Conservation (phyloP, 2,888 invertebrate genomes). For the Drosophila tanythrix region DNA sequence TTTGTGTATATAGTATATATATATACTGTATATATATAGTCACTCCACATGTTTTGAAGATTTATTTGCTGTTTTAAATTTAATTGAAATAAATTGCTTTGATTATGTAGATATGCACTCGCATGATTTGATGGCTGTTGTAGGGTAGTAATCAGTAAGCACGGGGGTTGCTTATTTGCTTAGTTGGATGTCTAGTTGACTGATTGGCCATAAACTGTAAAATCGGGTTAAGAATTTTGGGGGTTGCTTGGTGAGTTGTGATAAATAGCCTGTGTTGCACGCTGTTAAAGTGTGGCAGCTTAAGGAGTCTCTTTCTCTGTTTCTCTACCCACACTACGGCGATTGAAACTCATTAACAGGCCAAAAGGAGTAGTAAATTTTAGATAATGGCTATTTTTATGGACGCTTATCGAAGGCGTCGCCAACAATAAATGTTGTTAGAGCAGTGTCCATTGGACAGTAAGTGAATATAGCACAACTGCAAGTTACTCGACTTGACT, state of each 20-base stretch:
- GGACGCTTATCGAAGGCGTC: constrained; percentile 60
- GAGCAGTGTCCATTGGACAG: constrained; percentile 15
- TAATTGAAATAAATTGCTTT: constrained; percentile 74
- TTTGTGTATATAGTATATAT: background rate
- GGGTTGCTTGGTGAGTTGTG: constrained; percentile 14
- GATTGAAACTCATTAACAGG: constrained; percentile 58
- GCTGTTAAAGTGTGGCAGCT: constrained; percentile 3
- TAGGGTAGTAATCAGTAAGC: background rate
- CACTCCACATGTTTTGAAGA: constrained; percentile 41
- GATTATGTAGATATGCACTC: constrained; percentile 57
- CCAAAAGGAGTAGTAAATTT: constrained; percentile 45
- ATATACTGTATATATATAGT: background rate
- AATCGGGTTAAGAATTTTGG: constrained; percentile 22
- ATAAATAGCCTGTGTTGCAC: constrained; percentile 39
- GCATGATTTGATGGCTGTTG: constrained; percentile 3
- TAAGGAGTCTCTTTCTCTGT: background rate
- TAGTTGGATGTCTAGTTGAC: constrained; percentile 52
- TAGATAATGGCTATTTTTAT: constrained; percentile 66
- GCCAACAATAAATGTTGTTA: constrained; percentile 57
- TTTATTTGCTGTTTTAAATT: constrained; percentile 69
- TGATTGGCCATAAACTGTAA: constrained; percentile 59
- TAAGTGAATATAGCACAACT: constrained; percentile 21
- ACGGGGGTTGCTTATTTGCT: constrained; percentile 1
- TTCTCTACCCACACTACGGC: background rate
- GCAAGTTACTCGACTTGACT: constrained; percentile 19